Evolutionary conservation across 2,888 invertebrate genomes (phyloP).

Genomic region (Imbricaverruca yamaguchii): DNA sequence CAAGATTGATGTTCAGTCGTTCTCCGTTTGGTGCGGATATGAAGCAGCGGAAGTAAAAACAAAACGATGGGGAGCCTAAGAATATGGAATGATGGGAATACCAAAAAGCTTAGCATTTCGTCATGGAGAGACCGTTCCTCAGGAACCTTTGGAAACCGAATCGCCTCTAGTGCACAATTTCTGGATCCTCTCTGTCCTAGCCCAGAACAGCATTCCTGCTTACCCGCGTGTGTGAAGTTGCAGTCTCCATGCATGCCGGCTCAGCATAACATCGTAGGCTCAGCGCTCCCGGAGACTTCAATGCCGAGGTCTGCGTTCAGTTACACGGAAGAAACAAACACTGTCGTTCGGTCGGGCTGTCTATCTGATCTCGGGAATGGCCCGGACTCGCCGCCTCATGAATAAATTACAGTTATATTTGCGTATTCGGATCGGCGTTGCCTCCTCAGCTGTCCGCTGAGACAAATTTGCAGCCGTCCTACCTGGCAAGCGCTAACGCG

Average conservation of each 20-base stretch:
- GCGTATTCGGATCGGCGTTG: background rate
- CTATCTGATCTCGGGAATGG: background rate
- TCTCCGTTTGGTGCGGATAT: too few species aligned
- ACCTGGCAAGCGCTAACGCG: background rate
- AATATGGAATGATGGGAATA: too few species aligned
- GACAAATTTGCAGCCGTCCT: background rate
- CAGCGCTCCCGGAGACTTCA: background rate
- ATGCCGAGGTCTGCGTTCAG: background rate
- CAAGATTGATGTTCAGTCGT: too few species aligned
- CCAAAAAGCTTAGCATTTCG: too few species aligned
- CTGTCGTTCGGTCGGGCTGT: background rate
- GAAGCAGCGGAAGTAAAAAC: too few species aligned
- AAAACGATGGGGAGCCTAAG: too few species aligned
- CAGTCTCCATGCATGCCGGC: background rate
- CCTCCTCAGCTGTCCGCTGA: background rate
- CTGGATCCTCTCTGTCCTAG: background rate
- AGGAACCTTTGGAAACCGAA: too few species aligned
- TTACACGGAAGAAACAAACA: background rate
- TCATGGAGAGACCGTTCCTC: too few species aligned
- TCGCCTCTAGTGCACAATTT: background rate
- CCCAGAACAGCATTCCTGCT: background rate
- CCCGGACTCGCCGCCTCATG: background rate
- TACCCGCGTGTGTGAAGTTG: background rate
- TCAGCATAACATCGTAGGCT: background rate
- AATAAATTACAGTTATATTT: constrained; percentile 16